Conservation (phyloP, 2,797 vertebrate genomes). For the Pachyuromys duprasi region DNA sequence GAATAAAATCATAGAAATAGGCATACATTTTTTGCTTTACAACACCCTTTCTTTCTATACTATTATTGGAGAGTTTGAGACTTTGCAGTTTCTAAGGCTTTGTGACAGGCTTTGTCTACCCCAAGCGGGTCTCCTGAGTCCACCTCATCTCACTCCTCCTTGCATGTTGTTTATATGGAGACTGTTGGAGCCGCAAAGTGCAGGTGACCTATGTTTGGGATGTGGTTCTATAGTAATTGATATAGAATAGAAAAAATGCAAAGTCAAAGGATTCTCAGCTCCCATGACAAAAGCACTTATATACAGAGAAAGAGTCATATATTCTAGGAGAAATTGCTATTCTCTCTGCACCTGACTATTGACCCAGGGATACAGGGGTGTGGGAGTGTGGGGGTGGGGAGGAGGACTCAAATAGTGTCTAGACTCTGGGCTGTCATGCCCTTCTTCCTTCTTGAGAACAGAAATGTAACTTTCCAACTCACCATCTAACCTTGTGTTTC, state of each 20-base stretch:
- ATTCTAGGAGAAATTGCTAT: background rate
- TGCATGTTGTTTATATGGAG: background rate
- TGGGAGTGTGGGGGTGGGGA: too few relatives aligned
- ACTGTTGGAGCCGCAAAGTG: background rate
- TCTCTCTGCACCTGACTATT: background rate
- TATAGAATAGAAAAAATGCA: background rate
- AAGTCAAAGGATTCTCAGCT: background rate
- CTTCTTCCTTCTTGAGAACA: background rate
- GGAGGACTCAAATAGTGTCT: background rate
- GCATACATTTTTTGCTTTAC: background rate
- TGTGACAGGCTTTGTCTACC: background rate
- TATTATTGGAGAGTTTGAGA: background rate
- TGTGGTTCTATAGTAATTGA: background rate
- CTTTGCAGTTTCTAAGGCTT: background rate
- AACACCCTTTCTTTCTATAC: background rate
- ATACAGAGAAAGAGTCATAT: background rate
- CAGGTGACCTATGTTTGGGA: too few relatives aligned
- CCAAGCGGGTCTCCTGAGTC: background rate
- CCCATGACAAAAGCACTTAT: background rate
- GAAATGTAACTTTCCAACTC: background rate
- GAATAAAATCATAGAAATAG: background rate
- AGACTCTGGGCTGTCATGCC: too few relatives aligned
- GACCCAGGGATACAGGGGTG: too few relatives aligned
- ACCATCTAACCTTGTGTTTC: background rate
- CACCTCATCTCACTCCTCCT: background rate